A percentile compares a stretch with the other conserved stretches of the same genome.
Evolutionary conservation across 2,797 vertebrate species (phyloP).

Genomic region (Platyrinchus mystaceus): DNA sequence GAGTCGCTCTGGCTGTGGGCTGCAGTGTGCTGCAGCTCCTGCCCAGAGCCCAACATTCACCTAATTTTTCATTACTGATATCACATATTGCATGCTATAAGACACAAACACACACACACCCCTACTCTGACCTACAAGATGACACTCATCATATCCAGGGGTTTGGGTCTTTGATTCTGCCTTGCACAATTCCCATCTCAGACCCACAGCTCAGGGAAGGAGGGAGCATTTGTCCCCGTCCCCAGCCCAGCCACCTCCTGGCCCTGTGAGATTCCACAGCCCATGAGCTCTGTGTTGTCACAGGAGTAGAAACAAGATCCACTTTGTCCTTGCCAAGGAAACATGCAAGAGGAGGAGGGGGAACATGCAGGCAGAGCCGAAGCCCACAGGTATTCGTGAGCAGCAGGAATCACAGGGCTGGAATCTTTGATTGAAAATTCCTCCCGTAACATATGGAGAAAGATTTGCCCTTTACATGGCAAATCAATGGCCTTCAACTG

Average conservation of each 20-base stretch:
- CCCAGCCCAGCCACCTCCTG: not conserved
- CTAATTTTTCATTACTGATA: not conserved
- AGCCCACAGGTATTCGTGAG: not conserved
- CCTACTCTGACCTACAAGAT: not conserved
- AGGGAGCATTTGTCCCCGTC: not conserved
- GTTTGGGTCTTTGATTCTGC: not conserved
- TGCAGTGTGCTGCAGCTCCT: not conserved
- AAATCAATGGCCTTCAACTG: constrained; percentile 56
- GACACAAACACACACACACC: fast-evolving
- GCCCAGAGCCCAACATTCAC: not conserved
- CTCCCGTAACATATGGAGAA: constrained; percentile 8
- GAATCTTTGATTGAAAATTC: constrained; percentile 23
- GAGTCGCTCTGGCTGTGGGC: not conserved
- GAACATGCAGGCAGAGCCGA: not conserved
- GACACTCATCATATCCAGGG: not conserved
- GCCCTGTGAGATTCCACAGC: not conserved
- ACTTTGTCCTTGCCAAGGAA: not conserved
- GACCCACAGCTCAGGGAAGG: not conserved
- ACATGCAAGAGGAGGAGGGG: not conserved
- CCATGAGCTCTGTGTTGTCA: not conserved
- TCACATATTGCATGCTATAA: not conserved
- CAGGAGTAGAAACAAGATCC: not conserved
- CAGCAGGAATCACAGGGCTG: not conserved
- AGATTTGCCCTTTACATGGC: constrained; percentile 53
- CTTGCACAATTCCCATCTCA: not conserved